Evolutionary conservation across 1,140 invertebrate species (phyloP).

Genomic region (Chrysoperla carnea): DNA sequence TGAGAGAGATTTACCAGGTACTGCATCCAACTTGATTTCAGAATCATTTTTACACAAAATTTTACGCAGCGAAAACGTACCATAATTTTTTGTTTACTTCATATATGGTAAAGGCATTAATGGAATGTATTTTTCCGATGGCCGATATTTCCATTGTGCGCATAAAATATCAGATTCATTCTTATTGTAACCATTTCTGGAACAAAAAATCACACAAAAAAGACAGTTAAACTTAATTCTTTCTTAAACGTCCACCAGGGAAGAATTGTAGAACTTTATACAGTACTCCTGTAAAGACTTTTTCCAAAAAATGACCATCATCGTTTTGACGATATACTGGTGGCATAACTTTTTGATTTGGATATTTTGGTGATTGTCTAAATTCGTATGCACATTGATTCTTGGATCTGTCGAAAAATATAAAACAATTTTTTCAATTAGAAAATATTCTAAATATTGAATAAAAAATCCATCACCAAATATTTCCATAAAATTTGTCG

Average conservation of each 20-base stretch:
- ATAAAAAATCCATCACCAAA: too few relatives aligned
- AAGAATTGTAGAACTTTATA: neutral
- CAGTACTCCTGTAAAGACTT: neutral
- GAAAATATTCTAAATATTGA: too few relatives aligned
- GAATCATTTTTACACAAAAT: too few relatives aligned
- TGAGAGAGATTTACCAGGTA: too few relatives aligned
- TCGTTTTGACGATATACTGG: slow-evolving; percentile 2
- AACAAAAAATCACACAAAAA: slow-evolving; percentile 10
- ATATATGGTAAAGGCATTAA: slow-evolving; percentile 8
- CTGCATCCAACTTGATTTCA: too few relatives aligned
- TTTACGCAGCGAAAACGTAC: too few relatives aligned
- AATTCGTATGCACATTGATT: too few relatives aligned
- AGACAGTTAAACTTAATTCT: neutral
- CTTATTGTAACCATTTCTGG: slow-evolving; percentile 36
- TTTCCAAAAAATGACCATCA: slow-evolving; percentile 1
- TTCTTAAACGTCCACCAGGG: neutral
- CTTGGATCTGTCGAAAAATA: too few relatives aligned
- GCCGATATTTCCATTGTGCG: slow-evolving; percentile 39
- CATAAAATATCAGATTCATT: slow-evolving; percentile 33
- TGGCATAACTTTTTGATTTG: neutral
- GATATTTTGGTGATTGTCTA: neutral
- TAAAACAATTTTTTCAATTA: too few relatives aligned
- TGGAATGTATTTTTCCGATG: slow-evolving; percentile 37
- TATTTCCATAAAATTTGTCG: too few relatives aligned
- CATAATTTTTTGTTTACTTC: too few relatives aligned